A percentile compares a stretch with the other conserved stretches of the same genome.
Conservation (phyloP, 2,797 vertebrate genomes). For the Macrochelys suwanniensis region DNA sequence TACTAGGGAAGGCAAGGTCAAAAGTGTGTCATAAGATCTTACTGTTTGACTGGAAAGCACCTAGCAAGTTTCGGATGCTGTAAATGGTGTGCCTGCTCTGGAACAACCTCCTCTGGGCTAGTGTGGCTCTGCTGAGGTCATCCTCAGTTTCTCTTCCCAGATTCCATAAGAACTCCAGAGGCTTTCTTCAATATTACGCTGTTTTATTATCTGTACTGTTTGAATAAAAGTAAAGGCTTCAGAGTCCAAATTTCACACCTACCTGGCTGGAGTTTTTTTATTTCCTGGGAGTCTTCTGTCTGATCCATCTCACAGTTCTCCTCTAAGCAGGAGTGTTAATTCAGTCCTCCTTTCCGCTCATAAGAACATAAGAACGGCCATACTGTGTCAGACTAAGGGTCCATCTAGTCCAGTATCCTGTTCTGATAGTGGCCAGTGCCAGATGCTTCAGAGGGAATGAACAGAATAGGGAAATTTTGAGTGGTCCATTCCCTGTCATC, state of each 20-base stretch:
- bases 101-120: neutral
- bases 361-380: too few species aligned
- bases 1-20: neutral
- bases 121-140: neutral
- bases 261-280: too few species aligned
- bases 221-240: too few species aligned
- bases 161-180: neutral
- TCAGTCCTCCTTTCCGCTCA: too few species aligned
- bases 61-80: neutral
- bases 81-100: neutral
- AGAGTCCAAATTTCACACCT: neutral
- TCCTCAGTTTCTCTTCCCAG: neutral
- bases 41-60: neutral
- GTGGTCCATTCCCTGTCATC: neutral
- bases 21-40: neutral
- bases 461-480: neutral
- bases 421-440: neutral
- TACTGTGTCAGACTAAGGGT: too few species aligned
- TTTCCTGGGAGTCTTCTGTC: too few species aligned
- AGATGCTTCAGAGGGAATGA: neutral
- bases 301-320: too few species aligned
- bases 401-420: neutral
- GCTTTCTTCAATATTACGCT: neutral
- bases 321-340: too few species aligned
- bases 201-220: too few species aligned